phyloP scores from a whole-genome alignment of 2,113 vertebrate species.

The Ceuthmochares aereus region DNA sequence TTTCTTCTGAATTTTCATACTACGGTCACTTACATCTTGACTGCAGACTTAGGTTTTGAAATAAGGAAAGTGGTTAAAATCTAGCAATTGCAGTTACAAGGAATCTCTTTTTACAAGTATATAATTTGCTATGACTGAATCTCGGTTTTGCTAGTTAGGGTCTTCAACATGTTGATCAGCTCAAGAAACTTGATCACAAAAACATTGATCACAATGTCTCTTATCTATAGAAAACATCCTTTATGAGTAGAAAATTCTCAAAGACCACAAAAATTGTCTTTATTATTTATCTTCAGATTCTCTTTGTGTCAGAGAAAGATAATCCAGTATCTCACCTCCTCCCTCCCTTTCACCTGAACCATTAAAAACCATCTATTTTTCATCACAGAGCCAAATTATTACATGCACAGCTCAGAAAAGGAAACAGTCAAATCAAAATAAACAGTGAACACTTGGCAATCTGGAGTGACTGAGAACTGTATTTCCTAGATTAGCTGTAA shows the following conservation, averaged over 20 bases:
- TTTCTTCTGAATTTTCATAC: not conserved
- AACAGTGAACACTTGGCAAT: not conserved
- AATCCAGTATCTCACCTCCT: not conserved
- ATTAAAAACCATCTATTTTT: not conserved
- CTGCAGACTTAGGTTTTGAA: not conserved
- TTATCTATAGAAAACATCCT: not conserved
- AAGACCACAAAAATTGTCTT: not conserved
- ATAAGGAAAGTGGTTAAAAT: not conserved
- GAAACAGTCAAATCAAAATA: not conserved
- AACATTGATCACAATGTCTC: not conserved
- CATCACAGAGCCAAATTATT: not conserved
- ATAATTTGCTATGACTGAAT: not conserved
- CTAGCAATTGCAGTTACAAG: not conserved
- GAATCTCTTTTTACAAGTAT: not conserved
- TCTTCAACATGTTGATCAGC: not conserved
- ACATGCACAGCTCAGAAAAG: not conserved
- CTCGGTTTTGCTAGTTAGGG: not conserved
- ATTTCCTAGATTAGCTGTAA: not conserved
- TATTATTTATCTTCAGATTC: not conserved
- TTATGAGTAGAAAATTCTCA: not conserved
- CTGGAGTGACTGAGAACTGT: not conserved
- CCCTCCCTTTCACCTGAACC: not conserved
- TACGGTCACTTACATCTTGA: not conserved
- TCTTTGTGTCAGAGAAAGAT: not conserved
- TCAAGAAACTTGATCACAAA: not conserved